Percentiles rank a stretch among this genome's conserved stretches.
Conservation (phyloP, 1,140 invertebrate genomes). For the Cyclina sinensis region DNA sequence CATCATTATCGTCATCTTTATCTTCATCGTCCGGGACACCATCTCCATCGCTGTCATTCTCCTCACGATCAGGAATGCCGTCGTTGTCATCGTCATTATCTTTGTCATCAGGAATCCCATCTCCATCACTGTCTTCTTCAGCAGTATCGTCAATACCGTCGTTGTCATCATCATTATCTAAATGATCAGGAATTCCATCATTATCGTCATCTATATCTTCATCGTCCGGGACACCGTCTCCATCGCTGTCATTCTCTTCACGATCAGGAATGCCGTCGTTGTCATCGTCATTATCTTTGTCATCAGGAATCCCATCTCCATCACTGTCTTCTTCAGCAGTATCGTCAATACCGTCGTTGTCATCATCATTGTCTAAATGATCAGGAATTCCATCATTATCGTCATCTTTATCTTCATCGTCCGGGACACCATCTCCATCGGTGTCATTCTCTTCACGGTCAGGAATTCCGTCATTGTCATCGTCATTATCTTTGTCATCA, state of each 20-base stretch:
- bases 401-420: slow-evolving; percentile 76
- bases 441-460: slow-evolving; percentile 77
- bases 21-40: slow-evolving; percentile 80
- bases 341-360: slow-evolving; percentile 82
- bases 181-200: slow-evolving; percentile 78
- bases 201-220: slow-evolving; percentile 76
- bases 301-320: slow-evolving; percentile 58
- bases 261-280: slow-evolving; percentile 77
- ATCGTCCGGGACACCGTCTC: slow-evolving; percentile 76
- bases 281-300: slow-evolving; percentile 77
- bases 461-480: slow-evolving; percentile 79
- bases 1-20: slow-evolving; percentile 76
- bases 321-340: slow-evolving; percentile 37
- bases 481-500: slow-evolving; percentile 73
- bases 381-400: slow-evolving; percentile 80
- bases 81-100: slow-evolving; percentile 77
- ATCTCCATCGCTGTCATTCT: slow-evolving; percentile 82
- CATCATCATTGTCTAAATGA: slow-evolving; percentile 68
- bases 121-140: slow-evolving; percentile 76
- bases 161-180: background rate
- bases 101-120: slow-evolving; percentile 77
- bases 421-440: slow-evolving; percentile 80
- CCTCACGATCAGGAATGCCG: slow-evolving; percentile 77
- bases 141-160: slow-evolving; percentile 72
- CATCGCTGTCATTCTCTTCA: slow-evolving; percentile 77